phyloP scores from a whole-genome alignment of 2,113 vertebrate species.

The Ammospiza caudacuta region DNA sequence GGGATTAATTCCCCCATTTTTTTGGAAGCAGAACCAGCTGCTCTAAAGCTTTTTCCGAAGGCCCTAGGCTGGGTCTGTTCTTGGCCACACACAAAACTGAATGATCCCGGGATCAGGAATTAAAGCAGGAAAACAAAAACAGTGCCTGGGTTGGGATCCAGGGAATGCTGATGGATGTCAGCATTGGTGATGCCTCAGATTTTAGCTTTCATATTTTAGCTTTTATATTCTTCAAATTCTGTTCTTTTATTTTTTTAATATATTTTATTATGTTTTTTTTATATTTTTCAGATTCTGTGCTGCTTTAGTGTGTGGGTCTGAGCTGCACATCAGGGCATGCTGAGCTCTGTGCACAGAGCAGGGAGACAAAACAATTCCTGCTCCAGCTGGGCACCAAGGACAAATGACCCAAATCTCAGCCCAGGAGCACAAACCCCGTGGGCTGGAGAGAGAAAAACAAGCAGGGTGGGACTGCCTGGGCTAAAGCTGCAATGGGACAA shows the following conservation, averaged over 20 bases:
- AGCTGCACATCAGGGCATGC: neutral
- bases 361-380: too few species aligned
- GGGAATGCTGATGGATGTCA: neutral
- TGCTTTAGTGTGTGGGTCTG: neutral
- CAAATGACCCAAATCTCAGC: too few species aligned
- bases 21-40: neutral
- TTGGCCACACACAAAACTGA: accelerated
- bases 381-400: too few species aligned
- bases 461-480: too few species aligned
- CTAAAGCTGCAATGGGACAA: too few species aligned
- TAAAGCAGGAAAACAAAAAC: neutral
- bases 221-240: neutral
- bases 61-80: neutral
- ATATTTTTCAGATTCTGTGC: neutral
- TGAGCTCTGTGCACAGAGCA: neutral
- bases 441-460: too few species aligned
- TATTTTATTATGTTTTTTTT: neutral
- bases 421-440: too few species aligned
- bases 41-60: neutral
- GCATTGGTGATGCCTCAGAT: neutral
- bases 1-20: neutral
- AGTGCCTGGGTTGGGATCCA: neutral
- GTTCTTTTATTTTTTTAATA: too few species aligned
- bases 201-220: neutral
- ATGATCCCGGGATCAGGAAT: neutral